These are phyloP conservation scores for Dasysyrphus albostriatus DNA, from an alignment of 2,888 invertebrate genomes.

Conservation along the genomic window DNA sequence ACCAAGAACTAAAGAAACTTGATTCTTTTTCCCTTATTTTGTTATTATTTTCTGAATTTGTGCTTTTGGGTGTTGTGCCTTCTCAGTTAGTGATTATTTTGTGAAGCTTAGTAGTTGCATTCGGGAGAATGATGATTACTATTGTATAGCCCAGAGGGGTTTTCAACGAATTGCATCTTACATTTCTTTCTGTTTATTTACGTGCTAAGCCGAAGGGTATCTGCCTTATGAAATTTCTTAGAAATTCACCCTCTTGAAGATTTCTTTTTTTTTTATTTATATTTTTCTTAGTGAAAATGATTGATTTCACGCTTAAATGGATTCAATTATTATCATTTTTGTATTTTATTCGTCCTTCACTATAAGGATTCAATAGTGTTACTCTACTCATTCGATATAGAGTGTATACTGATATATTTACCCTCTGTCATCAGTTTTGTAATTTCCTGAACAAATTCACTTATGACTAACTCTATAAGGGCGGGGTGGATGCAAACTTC, in stretches of 20 bases:
- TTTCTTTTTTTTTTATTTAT: background rate
- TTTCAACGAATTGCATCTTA: slow-evolving; percentile 1
- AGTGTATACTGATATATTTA: background rate
- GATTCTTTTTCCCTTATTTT: background rate
- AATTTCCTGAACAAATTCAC: slow-evolving; percentile 59
- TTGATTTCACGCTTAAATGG: slow-evolving; percentile 73
- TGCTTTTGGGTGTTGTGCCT: background rate
- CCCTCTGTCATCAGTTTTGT: slow-evolving; percentile 68
- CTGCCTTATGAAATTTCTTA: background rate
- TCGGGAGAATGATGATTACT: slow-evolving; percentile 5
- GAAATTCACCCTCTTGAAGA: slow-evolving; percentile 18
- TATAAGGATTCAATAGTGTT: slow-evolving; percentile 39
- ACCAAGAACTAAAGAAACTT: no score
- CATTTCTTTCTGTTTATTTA: background rate
- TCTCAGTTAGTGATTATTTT: background rate
- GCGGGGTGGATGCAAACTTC: background rate
- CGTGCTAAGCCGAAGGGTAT: slow-evolving; percentile 3
- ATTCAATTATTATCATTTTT: slow-evolving; percentile 57
- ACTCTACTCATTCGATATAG: slow-evolving; percentile 35
- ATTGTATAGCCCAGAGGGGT: background rate
- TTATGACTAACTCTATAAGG: background rate
- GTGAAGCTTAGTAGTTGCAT: slow-evolving; percentile 4
- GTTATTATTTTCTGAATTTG: background rate
- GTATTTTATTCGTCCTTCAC: slow-evolving; percentile 27
- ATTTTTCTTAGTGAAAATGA: slow-evolving; percentile 67